These are phyloP conservation scores for Polydrusus tereticollis DNA, from an alignment of 2,888 invertebrate species.

Conservation along the genomic window DNA sequence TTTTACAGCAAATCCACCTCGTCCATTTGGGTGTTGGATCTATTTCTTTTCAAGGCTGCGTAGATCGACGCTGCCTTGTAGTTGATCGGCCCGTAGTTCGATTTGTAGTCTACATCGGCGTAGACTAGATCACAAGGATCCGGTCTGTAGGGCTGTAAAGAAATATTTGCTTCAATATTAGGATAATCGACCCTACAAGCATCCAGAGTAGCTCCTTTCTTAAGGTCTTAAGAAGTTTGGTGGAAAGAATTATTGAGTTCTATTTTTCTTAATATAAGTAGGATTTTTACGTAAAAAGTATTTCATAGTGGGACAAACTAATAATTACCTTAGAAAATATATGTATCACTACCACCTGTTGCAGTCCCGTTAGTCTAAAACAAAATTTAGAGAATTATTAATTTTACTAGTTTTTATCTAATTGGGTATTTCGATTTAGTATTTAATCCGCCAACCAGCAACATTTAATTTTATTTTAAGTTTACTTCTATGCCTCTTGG, in stretches of 20 bases:
- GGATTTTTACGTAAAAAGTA: neutral
- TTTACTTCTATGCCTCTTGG: too few relatives aligned
- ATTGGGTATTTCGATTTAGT: neutral
- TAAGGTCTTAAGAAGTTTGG: too few relatives aligned
- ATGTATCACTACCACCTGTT: conserved; percentile 80
- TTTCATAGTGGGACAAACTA: conserved; percentile 27
- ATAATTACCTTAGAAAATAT: conserved; percentile 79
- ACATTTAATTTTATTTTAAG: too few relatives aligned
- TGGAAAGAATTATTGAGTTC: too few relatives aligned
- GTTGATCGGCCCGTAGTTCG: conserved; percentile 88
- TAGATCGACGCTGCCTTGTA: conserved; percentile 91
- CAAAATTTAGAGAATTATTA: conserved; percentile 60
- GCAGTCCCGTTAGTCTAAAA: conserved; percentile 80
- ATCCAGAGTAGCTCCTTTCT: too few relatives aligned
- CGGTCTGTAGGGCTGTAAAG: conserved; percentile 82
- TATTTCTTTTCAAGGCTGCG: conserved; percentile 80
- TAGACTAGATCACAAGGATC: conserved; percentile 86
- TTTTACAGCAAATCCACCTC: conserved; percentile 62
- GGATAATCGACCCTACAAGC: too few relatives aligned
- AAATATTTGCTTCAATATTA: neutral
- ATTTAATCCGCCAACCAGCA: too few relatives aligned
- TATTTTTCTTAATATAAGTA: too few relatives aligned
- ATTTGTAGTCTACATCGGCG: conserved; percentile 90
- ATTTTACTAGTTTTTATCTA: neutral
- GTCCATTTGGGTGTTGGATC: conserved; percentile 63